Evolutionary conservation across 1,140 invertebrate species (phyloP).

Genomic region (Varroa destructor): DNA sequence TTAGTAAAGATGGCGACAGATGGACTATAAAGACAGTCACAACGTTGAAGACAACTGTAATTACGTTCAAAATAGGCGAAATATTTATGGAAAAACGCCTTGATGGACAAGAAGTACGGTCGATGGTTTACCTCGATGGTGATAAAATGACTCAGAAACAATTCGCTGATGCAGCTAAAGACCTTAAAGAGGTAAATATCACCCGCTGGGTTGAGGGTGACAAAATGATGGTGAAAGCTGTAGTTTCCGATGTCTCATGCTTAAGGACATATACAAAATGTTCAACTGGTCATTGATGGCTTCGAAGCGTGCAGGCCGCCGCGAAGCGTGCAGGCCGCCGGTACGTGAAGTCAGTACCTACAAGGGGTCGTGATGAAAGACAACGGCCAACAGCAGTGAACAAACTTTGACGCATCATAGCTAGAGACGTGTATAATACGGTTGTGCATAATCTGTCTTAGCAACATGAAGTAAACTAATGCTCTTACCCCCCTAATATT

Average conservation of each 20-base stretch:
- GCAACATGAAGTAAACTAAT: too few relatives aligned
- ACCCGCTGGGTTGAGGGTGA: conserved; percentile 19
- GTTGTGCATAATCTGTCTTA: too few relatives aligned
- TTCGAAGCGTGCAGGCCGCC: too few relatives aligned
- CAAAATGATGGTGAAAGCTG: background rate
- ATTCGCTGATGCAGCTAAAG: background rate
- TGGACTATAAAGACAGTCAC: conserved; percentile 14
- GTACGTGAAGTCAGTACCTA: too few relatives aligned
- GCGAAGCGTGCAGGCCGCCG: too few relatives aligned
- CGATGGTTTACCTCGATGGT: background rate
- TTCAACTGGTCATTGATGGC: too few relatives aligned
- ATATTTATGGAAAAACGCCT: conserved; percentile 6
- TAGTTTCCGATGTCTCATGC: background rate
- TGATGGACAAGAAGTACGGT: conserved; percentile 1
- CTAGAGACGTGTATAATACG: too few relatives aligned
- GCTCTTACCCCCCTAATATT: too few relatives aligned
- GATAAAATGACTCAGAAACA: conserved; percentile 23
- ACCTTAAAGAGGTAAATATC: conserved; percentile 12
- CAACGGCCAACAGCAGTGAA: too few relatives aligned
- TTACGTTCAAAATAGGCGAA: conserved; percentile 1
- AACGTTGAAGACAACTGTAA: background rate
- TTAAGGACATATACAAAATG: conserved; percentile 5
- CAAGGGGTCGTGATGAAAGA: too few relatives aligned
- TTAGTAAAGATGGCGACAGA: conserved; percentile 18
- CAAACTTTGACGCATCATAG: too few relatives aligned